These are phyloP conservation scores for Hapalemur alaotrensis DNA, from an alignment of 2,797 vertebrate species.

Conservation along the genomic window DNA sequence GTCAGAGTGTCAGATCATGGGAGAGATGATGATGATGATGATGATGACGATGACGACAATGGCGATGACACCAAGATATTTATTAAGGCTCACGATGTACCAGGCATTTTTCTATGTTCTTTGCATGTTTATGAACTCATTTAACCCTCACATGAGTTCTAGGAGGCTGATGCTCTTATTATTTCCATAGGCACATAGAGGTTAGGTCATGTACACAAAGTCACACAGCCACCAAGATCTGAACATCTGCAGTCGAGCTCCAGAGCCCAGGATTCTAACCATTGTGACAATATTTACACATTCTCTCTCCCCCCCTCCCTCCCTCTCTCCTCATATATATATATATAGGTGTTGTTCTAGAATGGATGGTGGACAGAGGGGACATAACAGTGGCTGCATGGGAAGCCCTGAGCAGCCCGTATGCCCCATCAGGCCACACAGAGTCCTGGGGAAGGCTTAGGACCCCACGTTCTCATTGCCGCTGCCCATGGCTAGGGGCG, in stretches of 20 bases:
- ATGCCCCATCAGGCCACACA: not conserved
- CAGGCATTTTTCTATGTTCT: not conserved
- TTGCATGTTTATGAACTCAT: not conserved
- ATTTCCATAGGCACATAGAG: not conserved
- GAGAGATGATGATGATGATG: not conserved
- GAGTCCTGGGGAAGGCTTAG: not conserved
- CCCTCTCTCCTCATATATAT: rapidly evolving
- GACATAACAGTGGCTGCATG: not conserved
- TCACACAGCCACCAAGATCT: not conserved
- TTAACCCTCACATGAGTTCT: not conserved
- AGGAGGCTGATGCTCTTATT: not conserved
- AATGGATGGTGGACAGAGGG: no score
- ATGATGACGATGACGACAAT: not conserved
- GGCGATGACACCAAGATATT: not conserved
- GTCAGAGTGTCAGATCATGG: not conserved
- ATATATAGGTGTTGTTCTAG: not conserved
- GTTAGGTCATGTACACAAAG: not conserved
- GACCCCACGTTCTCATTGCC: not conserved
- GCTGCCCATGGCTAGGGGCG: not conserved
- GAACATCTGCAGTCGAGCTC: not conserved
- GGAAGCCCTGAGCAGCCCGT: not conserved
- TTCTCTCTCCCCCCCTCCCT: not conserved
- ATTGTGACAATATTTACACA: not conserved
- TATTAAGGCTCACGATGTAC: not conserved
- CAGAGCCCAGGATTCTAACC: not conserved